Base-by-base conservation (phyloP, 2,113 vertebrate species). In the Larimichthys crocea region DNA sequence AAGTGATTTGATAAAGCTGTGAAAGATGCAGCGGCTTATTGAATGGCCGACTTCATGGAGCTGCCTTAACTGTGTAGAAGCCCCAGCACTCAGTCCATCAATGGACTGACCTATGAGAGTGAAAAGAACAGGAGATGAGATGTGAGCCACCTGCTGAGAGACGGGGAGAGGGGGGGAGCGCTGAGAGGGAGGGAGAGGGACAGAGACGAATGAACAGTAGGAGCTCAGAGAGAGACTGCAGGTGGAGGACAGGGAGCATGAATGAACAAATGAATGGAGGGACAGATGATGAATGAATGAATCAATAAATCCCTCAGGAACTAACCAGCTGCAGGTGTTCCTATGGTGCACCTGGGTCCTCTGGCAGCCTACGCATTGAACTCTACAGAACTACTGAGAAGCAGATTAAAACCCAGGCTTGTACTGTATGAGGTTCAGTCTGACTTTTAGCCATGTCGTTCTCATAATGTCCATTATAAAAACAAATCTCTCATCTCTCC, bases 101-200 rank as follows among this genome's bases (percentile, higher is more conserved):
- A 61, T 72, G 76, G 75, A 16, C 60, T 89, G 83, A 90, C 85
- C 82, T 86, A 63, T 0, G n/a, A 57, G 44, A 81, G 26, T 76
- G 60, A 84, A 86, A 74, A 52, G 81, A 22, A 35, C 26, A 40
- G 0, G 63, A 84, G 72, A 87, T 78, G 86, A 87, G 80, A 87
- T 42, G 20, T 76, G 70, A 81, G 76, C 70, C 80, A 67, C 79
- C 86, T 80, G 88, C 83, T 73, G 76, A 17, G 76, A 74, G 59
- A 55, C 2, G 8, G 40, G 50, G 2, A 24, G n/a, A 49, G 17
- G 2, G 50, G 50, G 2, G 24, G 22, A 22, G 60, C 14, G 26
- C 11, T 46, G 56, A 1, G 4, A 42, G 49, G 29, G 62, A 24
- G 49, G 2, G 24, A 61, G 35, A 14, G 49, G 15, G 57, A 35